Percentiles rank a stretch among this genome's conserved stretches.
phyloP scores from a whole-genome alignment of 1,140 invertebrate genomes.

The Physella acuta region DNA sequence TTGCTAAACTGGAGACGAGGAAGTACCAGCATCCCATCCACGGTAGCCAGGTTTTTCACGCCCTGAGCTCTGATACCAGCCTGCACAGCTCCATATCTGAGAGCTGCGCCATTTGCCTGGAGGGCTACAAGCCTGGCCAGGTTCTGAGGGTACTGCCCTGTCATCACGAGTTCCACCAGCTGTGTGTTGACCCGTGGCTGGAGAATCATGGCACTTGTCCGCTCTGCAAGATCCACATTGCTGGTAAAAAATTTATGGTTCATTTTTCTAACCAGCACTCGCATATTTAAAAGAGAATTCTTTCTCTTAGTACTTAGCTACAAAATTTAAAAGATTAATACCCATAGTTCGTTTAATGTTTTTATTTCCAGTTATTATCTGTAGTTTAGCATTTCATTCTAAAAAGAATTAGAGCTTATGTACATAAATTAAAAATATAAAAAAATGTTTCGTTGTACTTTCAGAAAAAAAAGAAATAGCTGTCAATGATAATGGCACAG shows the following conservation, averaged over 20 bases:
- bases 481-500: not conserved
- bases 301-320: too few species aligned
- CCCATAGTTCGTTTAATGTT: too few species aligned
- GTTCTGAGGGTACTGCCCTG: slow-evolving; percentile 85
- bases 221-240: slow-evolving; percentile 59
- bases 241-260: slow-evolving; percentile 49
- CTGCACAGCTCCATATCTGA: slow-evolving; percentile 46
- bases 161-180: slow-evolving; percentile 90
- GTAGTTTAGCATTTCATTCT: too few species aligned
- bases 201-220: slow-evolving; percentile 54
- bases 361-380: too few species aligned
- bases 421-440: too few species aligned
- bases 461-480: too few species aligned
- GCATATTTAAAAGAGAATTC: too few species aligned
- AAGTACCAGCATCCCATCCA: slow-evolving; percentile 43
- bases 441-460: too few species aligned
- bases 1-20: slow-evolving; percentile 53
- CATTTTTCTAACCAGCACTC: too few species aligned
- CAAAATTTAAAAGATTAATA: too few species aligned
- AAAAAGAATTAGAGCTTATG: too few species aligned
- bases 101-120: slow-evolving; percentile 60
- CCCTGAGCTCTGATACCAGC: slow-evolving; percentile 34
- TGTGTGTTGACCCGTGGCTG: slow-evolving; percentile 94
- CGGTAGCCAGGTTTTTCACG: slow-evolving; percentile 32
- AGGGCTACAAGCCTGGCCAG: slow-evolving; percentile 59